These are phyloP conservation scores for Panthera tigris DNA, from an alignment of 2,113 vertebrate species.

Conservation along the genomic window DNA sequence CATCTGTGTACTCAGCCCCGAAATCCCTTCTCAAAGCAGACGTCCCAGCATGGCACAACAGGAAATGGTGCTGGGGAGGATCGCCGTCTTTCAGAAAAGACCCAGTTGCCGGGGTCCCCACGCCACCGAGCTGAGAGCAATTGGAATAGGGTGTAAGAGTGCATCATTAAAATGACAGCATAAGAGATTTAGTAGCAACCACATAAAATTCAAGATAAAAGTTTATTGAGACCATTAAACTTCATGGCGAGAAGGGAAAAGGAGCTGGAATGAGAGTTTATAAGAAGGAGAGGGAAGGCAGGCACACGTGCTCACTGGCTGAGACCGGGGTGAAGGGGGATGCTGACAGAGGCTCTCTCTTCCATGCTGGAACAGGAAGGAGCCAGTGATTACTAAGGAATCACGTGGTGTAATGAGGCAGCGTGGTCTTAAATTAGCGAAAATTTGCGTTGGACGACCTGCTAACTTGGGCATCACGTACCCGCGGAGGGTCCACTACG, in stretches of 20 bases:
- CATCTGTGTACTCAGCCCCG: not conserved
- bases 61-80: not conserved
- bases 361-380: not conserved
- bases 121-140: not conserved
- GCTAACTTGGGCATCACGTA: not conserved
- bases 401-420: accelerated
- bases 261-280: not conserved
- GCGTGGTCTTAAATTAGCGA: not conserved
- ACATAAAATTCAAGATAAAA: conserved; percentile 54
- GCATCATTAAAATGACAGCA: not conserved
- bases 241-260: not conserved
- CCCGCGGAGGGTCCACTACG: not conserved
- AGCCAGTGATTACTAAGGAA: too few relatives aligned
- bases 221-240: conserved; percentile 41
- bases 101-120: not conserved
- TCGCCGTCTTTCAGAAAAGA: not conserved
- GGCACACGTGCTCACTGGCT: not conserved
- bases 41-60: not conserved
- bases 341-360: too few relatives aligned
- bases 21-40: not conserved
- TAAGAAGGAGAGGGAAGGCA: not conserved
- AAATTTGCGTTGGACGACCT: not conserved
- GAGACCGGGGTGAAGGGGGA: accelerated
- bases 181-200: not conserved
- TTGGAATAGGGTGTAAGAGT: not conserved